Percentiles rank a stretch among this genome's conserved stretches.
These are phyloP conservation scores for Hemitrygon akajei DNA, from an alignment of 2,797 vertebrate genomes.

Conservation along the genomic window DNA sequence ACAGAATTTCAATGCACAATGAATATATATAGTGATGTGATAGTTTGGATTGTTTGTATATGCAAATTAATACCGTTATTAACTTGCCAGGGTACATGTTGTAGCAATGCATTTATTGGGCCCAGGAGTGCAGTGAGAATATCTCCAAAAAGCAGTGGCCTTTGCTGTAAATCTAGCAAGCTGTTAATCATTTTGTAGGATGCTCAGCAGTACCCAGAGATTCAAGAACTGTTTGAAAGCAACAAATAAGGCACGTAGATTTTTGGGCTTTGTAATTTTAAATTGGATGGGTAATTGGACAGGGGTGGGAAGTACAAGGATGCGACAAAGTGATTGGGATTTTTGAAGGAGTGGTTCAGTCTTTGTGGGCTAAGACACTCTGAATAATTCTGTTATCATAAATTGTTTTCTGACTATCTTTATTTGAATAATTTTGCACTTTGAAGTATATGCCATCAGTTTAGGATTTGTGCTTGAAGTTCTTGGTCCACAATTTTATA, in stretches of 20 bases:
- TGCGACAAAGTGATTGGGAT: too few relatives aligned
- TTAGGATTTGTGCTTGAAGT: neutral
- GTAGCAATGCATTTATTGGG: neutral
- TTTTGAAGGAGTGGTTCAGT: too few relatives aligned
- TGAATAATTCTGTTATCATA: too few relatives aligned
- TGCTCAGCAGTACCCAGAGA: too few relatives aligned
- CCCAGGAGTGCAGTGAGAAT: neutral
- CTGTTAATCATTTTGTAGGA: neutral
- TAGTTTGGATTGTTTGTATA: neutral
- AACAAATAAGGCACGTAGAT: too few relatives aligned
- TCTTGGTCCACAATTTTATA: neutral
- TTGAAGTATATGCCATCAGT: neutral
- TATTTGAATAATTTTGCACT: neutral
- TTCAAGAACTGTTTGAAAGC: neutral
- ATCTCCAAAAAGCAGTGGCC: neutral
- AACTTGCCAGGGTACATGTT: neutral
- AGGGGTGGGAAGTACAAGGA: too few relatives aligned
- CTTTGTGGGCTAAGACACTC: too few relatives aligned
- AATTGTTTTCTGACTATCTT: too few relatives aligned
- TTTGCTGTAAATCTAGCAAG: neutral
- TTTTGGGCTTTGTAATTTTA: too few relatives aligned
- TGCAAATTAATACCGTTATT: too few relatives aligned
- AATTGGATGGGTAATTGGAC: too few relatives aligned
- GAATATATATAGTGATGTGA: neutral
- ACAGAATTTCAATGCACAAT: neutral